Conservation (phyloP, 2,113 vertebrate genomes). For the Falcunculus frontatus region DNA sequence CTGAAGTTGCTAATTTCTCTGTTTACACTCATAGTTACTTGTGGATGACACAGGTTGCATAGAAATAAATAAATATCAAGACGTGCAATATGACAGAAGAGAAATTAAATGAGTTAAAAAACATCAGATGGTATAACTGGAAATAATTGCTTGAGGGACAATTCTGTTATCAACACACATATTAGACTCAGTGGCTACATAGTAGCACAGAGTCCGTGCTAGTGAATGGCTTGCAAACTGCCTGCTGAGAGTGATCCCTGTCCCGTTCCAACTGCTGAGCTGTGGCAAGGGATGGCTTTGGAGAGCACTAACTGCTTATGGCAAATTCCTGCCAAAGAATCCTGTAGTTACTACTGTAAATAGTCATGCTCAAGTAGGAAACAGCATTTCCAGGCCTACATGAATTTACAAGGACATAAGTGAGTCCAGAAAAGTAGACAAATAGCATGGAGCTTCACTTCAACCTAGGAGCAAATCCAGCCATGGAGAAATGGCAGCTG, state of each 20-base stretch:
- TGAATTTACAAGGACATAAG: neutral
- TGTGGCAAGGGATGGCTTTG: neutral
- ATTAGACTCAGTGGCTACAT: neutral
- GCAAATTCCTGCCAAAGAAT: neutral
- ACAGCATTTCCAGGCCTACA: neutral
- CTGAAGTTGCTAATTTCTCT: neutral
- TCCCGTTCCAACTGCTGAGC: neutral
- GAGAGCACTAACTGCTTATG: neutral
- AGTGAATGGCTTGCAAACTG: neutral
- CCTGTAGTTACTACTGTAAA: neutral
- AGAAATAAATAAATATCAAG: neutral
- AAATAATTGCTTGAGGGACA: neutral
- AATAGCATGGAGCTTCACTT: neutral
- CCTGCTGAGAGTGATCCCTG: neutral
- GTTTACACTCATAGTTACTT: neutral
- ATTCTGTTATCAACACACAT: neutral
- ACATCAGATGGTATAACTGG: neutral
- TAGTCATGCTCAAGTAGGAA: neutral
- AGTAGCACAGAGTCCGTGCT: rapidly evolving
- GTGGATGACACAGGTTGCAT: neutral
- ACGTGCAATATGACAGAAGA: neutral
- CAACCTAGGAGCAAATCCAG: neutral
- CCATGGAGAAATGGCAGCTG: neutral
- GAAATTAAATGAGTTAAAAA: neutral
- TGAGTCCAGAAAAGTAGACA: neutral